Evolutionary conservation across 2,797 vertebrate genomes (phyloP).

Genomic region (Anableps anableps): DNA sequence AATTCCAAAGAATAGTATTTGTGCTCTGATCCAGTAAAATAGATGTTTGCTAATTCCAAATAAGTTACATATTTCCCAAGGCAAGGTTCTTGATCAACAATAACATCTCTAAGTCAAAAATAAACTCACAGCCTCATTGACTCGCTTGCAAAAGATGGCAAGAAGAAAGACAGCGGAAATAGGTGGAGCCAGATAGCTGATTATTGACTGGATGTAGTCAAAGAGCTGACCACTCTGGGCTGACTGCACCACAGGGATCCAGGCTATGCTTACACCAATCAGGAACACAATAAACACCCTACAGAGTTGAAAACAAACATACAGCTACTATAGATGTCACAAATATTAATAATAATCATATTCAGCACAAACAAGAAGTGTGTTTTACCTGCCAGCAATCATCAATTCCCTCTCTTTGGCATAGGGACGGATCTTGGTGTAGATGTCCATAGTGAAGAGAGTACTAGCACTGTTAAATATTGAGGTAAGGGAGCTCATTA

Average conservation of each 20-base stretch:
- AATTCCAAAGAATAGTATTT: background rate
- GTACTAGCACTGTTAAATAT: slow-evolving; percentile 97
- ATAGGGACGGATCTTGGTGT: slow-evolving; percentile 84
- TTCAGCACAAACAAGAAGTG: slow-evolving; percentile 23
- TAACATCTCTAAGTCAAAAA: background rate
- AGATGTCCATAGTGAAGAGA: slow-evolving; percentile 96
- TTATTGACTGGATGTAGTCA: slow-evolving; percentile 90
- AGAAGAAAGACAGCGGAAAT: slow-evolving; percentile 89
- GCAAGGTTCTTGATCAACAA: background rate
- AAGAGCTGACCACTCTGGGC: slow-evolving; percentile 93
- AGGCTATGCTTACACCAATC: slow-evolving; percentile 91
- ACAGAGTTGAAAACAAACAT: slow-evolving; percentile 22
- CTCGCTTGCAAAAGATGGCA: slow-evolving; percentile 89
- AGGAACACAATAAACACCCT: slow-evolving; percentile 89
- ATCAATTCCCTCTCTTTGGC: slow-evolving; percentile 91
- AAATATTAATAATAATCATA: slow-evolving; percentile 1
- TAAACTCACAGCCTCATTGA: slow-evolving; percentile 86
- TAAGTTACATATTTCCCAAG: background rate
- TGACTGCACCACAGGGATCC: slow-evolving; percentile 91
- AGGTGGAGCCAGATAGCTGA: slow-evolving; percentile 90
- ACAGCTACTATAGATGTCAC: background rate
- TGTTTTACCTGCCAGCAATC: slow-evolving; percentile 88
- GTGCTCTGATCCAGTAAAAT: background rate
- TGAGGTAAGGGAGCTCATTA: slow-evolving; percentile 97
- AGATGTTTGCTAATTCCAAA: background rate